Evolutionary conservation across 1,140 invertebrate species (phyloP).

Genomic region (Anthonomus grandis): DNA sequence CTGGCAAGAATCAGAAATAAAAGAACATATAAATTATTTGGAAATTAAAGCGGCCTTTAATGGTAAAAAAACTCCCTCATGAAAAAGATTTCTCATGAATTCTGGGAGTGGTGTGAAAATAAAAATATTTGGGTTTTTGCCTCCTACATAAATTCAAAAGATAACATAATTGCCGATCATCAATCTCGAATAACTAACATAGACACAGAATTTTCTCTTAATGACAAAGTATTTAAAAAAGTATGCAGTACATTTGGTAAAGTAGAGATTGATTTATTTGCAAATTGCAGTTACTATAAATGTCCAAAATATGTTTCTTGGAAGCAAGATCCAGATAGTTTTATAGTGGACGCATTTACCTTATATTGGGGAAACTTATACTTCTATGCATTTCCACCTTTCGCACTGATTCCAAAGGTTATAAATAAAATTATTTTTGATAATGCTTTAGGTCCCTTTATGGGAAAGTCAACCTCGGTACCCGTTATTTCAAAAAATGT

Average conservation of each 20-base stretch:
- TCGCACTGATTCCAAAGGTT: too few relatives aligned
- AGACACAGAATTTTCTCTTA: slow-evolving; percentile 2
- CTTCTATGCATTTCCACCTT: too few relatives aligned
- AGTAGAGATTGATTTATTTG: too few relatives aligned
- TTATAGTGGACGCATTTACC: slow-evolving; percentile 4
- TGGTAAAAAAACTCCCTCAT: slow-evolving; percentile 43
- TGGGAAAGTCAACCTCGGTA: neutral
- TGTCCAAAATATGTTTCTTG: neutral
- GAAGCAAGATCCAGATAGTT: slow-evolving; percentile 1
- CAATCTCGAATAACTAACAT: slow-evolving; percentile 6
- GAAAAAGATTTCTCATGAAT: slow-evolving; percentile 27
- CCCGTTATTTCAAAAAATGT: neutral
- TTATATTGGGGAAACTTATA: too few relatives aligned
- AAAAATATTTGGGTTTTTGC: slow-evolving; percentile 41
- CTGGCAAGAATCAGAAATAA: slow-evolving; percentile 2
- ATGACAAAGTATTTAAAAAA: slow-evolving; percentile 2
- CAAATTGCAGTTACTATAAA: neutral
- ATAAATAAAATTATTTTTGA: too few relatives aligned
- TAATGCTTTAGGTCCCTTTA: slow-evolving; percentile 1
- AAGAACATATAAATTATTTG: slow-evolving; percentile 17
- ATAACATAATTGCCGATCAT: slow-evolving; percentile 30
- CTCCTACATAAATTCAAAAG: slow-evolving; percentile 46
- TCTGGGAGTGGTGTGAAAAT: slow-evolving; percentile 47
- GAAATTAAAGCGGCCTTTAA: slow-evolving; percentile 30
- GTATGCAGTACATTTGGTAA: slow-evolving; percentile 3